These are phyloP conservation scores for Eupithecia abbreviata DNA, from an alignment of 2,888 invertebrate genomes.

Conservation along the genomic window DNA sequence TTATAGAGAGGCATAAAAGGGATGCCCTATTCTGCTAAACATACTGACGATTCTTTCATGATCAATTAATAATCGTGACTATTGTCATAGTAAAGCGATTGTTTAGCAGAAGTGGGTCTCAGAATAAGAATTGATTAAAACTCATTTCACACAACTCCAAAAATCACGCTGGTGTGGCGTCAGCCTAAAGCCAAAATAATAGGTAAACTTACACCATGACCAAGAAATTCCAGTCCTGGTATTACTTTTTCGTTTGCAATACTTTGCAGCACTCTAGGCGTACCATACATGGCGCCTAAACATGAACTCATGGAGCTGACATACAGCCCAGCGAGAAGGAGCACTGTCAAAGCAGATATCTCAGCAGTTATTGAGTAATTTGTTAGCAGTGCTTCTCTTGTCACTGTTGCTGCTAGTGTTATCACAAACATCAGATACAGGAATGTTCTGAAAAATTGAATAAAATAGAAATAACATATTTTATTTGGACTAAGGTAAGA, in stretches of 20 bases:
- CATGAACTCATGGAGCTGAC: conserved; percentile 98
- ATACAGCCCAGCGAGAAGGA: conserved; percentile 95
- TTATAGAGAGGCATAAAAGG: not conserved
- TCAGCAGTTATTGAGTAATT: conserved; percentile 97
- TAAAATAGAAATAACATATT: too few relatives aligned
- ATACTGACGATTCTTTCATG: not conserved
- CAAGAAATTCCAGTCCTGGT: conserved; percentile 93
- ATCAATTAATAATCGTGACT: too few relatives aligned
- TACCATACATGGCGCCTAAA: conserved; percentile 97
- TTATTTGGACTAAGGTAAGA: too few relatives aligned
- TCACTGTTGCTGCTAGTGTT: conserved; percentile 95
- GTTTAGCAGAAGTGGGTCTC: too few relatives aligned
- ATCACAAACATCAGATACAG: conserved; percentile 95
- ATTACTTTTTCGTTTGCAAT: conserved; percentile 98
- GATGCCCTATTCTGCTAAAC: too few relatives aligned
- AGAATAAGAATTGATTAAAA: too few relatives aligned
- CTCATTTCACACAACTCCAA: not conserved
- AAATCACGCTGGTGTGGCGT: not conserved
- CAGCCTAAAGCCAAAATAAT: not conserved
- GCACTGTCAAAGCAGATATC: conserved; percentile 91
- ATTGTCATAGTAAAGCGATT: too few relatives aligned
- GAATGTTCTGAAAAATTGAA: conserved; percentile 85
- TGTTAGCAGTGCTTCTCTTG: conserved; percentile 86
- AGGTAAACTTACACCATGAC: conserved; percentile 89
- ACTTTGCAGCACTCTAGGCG: conserved; percentile 96